Evolutionary conservation across 2,797 vertebrate genomes (phyloP).

Genomic region (Hylomyscus alleni): DNA sequence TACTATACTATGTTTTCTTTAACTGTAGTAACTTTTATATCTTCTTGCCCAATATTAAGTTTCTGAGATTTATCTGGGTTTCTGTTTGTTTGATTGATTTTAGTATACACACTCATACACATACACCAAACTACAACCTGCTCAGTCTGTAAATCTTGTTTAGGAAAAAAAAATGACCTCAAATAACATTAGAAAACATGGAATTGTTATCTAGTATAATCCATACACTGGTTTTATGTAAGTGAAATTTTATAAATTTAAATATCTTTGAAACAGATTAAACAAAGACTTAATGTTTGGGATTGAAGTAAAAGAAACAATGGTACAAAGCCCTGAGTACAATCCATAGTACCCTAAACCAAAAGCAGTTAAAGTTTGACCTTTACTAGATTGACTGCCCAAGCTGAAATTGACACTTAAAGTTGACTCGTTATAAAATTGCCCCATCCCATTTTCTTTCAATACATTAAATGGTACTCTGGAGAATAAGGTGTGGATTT

Average conservation of each 20-base stretch:
- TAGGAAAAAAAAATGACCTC: background rate
- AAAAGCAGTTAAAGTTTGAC: background rate
- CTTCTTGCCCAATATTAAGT: constrained; percentile 26
- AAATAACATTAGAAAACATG: constrained; percentile 37
- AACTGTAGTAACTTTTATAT: constrained; percentile 43
- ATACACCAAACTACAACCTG: background rate
- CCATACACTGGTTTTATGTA: constrained; percentile 17
- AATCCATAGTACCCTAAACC: background rate
- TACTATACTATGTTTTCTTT: constrained; percentile 27
- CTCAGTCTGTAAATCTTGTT: background rate
- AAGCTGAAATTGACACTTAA: constrained; percentile 55
- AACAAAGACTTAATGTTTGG: constrained; percentile 45
- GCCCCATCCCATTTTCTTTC: constrained; percentile 42
- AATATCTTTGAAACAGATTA: constrained; percentile 55
- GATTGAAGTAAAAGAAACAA: background rate
- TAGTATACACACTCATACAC: background rate
- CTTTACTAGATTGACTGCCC: constrained; percentile 31
- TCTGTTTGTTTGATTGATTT: background rate
- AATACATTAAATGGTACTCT: constrained; percentile 54
- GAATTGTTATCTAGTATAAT: constrained; percentile 6
- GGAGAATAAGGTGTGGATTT: background rate
- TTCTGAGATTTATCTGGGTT: constrained; percentile 29
- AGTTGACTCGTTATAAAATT: constrained; percentile 69
- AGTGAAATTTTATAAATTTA: constrained; percentile 47
- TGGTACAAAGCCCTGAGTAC: background rate